A percentile compares a stretch with the other conserved stretches of the same genome.
These are phyloP conservation scores for Exocentrus adspersus DNA, from an alignment of 2,888 invertebrate genomes.

Conservation along the genomic window DNA sequence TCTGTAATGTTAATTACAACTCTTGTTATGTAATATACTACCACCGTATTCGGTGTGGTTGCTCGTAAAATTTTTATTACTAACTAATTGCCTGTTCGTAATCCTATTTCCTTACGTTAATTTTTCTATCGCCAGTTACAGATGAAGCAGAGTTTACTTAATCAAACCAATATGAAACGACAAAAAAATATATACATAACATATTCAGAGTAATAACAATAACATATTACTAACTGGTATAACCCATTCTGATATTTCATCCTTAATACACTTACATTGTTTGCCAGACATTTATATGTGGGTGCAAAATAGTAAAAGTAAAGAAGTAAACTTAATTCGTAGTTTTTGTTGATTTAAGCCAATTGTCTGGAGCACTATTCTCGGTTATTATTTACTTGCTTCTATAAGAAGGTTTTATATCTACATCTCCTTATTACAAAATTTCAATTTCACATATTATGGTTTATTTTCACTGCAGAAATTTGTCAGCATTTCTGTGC, in stretches of 20 bases:
- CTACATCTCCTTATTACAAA: neutral
- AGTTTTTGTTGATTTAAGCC: neutral
- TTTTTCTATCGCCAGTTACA: no score
- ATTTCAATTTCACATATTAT: conserved; percentile 16
- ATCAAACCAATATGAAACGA: no score
- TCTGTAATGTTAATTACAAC: no score
- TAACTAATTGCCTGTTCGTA: no score
- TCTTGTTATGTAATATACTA: no score
- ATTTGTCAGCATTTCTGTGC: conserved; percentile 4
- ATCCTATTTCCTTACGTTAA: no score
- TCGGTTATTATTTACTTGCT: conserved; percentile 9
- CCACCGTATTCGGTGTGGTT: no score
- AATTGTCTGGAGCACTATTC: neutral
- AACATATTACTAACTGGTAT: no score
- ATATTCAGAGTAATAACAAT: no score
- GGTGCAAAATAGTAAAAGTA: neutral
- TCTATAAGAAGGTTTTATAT: conserved; percentile 2
- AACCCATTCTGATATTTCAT: neutral
- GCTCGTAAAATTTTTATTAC: no score
- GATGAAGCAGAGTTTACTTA: no score
- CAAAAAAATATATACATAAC: no score
- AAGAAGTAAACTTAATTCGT: conserved; percentile 4
- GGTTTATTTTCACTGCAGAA: conserved; percentile 7
- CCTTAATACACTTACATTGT: neutral
- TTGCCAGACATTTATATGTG: neutral